Percentiles rank a stretch among this genome's conserved stretches.
These are phyloP conservation scores for Cataglyphis rosenhaueri DNA, from an alignment of 2,888 invertebrate species.

Conservation along the genomic window DNA sequence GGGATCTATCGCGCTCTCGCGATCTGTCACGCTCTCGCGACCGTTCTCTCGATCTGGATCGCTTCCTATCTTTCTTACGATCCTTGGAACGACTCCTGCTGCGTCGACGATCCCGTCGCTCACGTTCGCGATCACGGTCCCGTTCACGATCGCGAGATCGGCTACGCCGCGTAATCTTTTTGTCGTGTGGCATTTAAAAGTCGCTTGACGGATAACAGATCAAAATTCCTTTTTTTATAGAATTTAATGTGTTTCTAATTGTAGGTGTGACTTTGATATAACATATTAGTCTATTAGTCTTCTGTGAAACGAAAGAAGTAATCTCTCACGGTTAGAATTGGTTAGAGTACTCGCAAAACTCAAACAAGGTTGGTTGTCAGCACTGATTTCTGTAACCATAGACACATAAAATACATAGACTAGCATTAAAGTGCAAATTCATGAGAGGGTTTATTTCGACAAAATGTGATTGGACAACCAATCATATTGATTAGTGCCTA, in stretches of 20 bases:
- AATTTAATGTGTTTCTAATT: not conserved
- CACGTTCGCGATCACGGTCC: constrained; percentile 83
- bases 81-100: constrained; percentile 82
- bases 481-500: no score
- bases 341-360: not conserved
- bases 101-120: constrained; percentile 79
- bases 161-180: constrained; percentile 86
- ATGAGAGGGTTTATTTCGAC: no score
- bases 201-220: not conserved
- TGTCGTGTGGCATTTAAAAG: constrained; percentile 85
- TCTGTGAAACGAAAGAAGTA: not conserved
- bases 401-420: no score
- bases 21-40: constrained; percentile 86
- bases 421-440: no score
- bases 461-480: no score
- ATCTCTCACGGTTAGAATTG: not conserved
- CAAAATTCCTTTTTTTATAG: not conserved
- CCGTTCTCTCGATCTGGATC: constrained; percentile 78
- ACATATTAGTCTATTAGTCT: no score
- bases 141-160: constrained; percentile 86
- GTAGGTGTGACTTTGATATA: not conserved
- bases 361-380: not conserved
- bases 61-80: constrained; percentile 74
- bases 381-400: no score
- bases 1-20: constrained; percentile 85